Evolutionary conservation across 2,888 invertebrate genomes (phyloP).

Genomic region (Aspidiotus rigidus): DNA sequence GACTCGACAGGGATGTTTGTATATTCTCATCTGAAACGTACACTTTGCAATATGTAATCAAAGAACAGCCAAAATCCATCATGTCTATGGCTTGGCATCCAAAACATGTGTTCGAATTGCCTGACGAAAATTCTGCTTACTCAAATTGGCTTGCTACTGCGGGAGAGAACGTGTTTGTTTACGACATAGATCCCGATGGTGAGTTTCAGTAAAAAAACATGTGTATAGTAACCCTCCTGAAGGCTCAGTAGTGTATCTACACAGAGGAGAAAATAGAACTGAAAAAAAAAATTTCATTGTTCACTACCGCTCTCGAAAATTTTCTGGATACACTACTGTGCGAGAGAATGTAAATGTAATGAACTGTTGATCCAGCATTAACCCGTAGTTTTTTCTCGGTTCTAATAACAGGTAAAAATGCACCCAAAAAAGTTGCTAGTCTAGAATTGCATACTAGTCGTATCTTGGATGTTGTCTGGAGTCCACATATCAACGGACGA

Average conservation of each 20-base stretch:
- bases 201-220: no score
- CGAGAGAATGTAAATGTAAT: no score
- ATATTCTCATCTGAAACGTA: constrained; percentile 40
- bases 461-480: constrained; percentile 57
- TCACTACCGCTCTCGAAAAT: no score
- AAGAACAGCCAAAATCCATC: constrained; percentile 53
- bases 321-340: no score
- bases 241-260: no score
- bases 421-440: constrained; percentile 36
- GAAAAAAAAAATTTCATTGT: no score
- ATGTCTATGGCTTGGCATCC: constrained; percentile 66
- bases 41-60: constrained; percentile 44
- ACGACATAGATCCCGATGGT: constrained; percentile 37
- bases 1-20: constrained; percentile 37
- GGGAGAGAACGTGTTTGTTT: constrained; percentile 48
- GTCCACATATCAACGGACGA: constrained; percentile 54
- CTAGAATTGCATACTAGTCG: constrained; percentile 47
- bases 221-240: no score
- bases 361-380: no score
- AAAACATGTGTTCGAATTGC: constrained; percentile 51
- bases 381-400: no score
- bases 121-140: constrained; percentile 41
- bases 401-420: not conserved
- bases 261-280: no score
- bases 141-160: constrained; percentile 57